Conservation (phyloP, 2,113 vertebrate species). For the Gobiocypris rarus region DNA sequence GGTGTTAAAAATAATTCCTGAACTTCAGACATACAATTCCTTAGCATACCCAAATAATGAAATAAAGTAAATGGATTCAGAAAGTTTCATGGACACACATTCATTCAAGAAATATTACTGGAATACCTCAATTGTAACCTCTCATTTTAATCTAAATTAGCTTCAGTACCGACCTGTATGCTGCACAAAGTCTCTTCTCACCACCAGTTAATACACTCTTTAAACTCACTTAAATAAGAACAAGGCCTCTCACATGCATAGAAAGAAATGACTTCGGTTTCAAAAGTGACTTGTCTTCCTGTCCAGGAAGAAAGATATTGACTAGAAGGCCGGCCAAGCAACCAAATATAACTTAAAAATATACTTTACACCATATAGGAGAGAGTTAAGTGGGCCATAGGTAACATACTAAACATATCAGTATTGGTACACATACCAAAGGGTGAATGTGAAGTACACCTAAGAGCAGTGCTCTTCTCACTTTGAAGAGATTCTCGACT, state of each 20-base stretch:
- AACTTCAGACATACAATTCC: background rate
- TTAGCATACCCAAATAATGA: background rate
- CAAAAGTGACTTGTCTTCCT: background rate
- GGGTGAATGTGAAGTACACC: no score
- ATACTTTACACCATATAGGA: no score
- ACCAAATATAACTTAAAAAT: no score
- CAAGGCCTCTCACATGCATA: background rate
- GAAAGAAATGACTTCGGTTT: background rate
- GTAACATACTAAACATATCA: no score
- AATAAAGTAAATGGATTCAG: background rate
- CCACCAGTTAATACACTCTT: no score
- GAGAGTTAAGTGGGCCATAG: no score
- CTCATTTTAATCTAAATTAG: background rate
- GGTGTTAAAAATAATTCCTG: background rate
- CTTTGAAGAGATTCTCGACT: no score
- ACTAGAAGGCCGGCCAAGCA: no score
- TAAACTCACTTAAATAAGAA: conserved; percentile 14
- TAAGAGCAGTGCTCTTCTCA: no score
- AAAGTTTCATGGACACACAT: background rate
- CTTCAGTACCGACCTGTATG: background rate
- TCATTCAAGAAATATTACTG: background rate
- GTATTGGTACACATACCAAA: no score
- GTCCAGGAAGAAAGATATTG: no score
- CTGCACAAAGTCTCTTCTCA: no score
- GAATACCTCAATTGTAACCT: background rate